Base-by-base conservation (phyloP, 2,888 invertebrate species). In the Drosophila borealis region DNA sequence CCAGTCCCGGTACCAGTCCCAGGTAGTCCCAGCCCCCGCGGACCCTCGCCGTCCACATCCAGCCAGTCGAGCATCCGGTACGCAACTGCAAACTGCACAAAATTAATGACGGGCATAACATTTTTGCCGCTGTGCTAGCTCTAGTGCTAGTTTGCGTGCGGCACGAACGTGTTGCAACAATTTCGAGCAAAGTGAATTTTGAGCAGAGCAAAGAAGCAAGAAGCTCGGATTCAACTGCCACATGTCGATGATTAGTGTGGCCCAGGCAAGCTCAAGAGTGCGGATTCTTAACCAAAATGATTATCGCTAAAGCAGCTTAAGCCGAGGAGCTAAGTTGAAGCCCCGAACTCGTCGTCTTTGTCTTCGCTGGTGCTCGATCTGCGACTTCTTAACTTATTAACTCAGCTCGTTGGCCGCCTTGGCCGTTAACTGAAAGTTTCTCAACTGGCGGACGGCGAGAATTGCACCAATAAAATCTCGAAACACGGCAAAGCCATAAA, bases 71-170 rank as follows among this genome's bases (percentile, higher is more conserved):
- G 36, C 36, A 33, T 50, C 51, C 56, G 49, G 39, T 37, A 36
- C 44, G 39, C 53, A 62, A 60, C 48, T 70, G 74, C 56, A 70
- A 78, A 56, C 67, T 82, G 68, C 80, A 78, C 64, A 73, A 70
- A 70, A 83, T 86, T 81, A 81, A 81, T 81, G 81, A 83, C 83
- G 69, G 81, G 46, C 78, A 64, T 65, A 70, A 63, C 57, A 70
- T 60, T 74, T 66, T 77, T 62, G 70, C 51, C 59, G 50, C 37
- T 55, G 17, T 36, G 37, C 21, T 17, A 17, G 17, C 48, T 36
- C 37, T 42, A 19, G 17, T 17, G 25, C 33, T 21, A 13, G 39
- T 4, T 67, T 68, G 74, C 77, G 63, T 77, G 78, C 37, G 41
- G 56, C 68, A 75, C 68, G 68, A 68, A 77, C 25, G 34, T 33